phyloP scores from a whole-genome alignment of 2,888 invertebrate genomes.

The Drosophila cognata region DNA sequence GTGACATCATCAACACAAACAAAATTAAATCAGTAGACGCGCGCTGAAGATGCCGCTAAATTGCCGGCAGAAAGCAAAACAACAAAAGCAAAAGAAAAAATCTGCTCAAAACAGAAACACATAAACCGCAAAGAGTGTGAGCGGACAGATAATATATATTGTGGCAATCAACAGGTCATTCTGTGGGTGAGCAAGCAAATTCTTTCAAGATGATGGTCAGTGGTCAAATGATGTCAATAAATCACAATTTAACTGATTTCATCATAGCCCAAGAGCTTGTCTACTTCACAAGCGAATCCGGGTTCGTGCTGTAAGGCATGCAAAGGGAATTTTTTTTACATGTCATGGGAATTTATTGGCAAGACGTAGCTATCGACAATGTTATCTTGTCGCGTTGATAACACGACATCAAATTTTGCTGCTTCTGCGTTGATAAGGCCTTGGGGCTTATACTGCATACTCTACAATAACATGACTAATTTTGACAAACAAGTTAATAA shows the following conservation, averaged over 20 bases:
- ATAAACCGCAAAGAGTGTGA: constrained; percentile 8
- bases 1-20: constrained; percentile 66
- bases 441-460: not conserved
- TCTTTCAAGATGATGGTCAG: constrained; percentile 32
- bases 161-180: constrained; percentile 29
- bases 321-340: constrained; percentile 31
- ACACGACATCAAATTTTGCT: constrained; percentile 12
- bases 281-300: constrained; percentile 27
- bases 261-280: not conserved
- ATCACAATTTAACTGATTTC: constrained; percentile 44
- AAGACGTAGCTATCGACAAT: constrained; percentile 6
- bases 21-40: constrained; percentile 56
- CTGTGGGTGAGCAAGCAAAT: constrained; percentile 26
- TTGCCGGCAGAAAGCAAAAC: constrained; percentile 48
- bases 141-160: constrained; percentile 18
- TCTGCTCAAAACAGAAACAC: constrained; percentile 14
- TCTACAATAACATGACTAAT: constrained; percentile 8
- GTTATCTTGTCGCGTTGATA: constrained; percentile 44
- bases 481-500: constrained; percentile 10
- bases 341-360: constrained; percentile 29
- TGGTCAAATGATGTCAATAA: constrained; percentile 62
- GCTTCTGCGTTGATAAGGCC: constrained; percentile 20
- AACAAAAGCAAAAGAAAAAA: constrained; percentile 4
- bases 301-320: constrained; percentile 20
- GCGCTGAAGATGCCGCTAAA: constrained; percentile 48